Percentiles rank a stretch among this genome's conserved stretches.
Conservation (phyloP, 2,888 invertebrate genomes). For the Crocallis elinguaria region DNA sequence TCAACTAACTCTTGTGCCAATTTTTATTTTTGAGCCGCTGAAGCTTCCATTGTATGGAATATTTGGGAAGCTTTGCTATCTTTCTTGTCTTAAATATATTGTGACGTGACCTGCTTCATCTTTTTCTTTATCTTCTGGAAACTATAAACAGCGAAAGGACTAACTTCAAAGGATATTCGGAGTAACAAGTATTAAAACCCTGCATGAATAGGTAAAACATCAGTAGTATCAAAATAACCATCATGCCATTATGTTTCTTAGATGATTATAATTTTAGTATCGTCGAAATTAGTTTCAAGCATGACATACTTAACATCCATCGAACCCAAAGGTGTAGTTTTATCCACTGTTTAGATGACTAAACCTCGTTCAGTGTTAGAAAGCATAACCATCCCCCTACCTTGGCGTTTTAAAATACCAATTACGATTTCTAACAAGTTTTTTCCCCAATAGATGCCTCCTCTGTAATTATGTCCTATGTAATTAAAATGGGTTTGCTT, state of each 20-base stretch:
- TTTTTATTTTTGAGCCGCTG: constrained; percentile 34
- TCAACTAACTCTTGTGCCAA: constrained; percentile 43
- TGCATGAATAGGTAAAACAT: constrained; percentile 27
- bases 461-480: constrained; percentile 52
- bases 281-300: constrained; percentile 53
- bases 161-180: background rate
- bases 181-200: background rate
- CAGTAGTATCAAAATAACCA: constrained; percentile 28
- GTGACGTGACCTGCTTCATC: constrained; percentile 39
- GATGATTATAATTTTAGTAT: constrained; percentile 45
- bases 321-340: constrained; percentile 80
- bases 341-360: constrained; percentile 28
- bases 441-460: constrained; percentile 30
- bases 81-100: constrained; percentile 28
- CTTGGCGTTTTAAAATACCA: constrained; percentile 70
- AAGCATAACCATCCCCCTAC: constrained; percentile 71
- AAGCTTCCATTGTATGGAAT: constrained; percentile 44
- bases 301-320: constrained; percentile 49
- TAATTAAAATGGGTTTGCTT: constrained; percentile 79
- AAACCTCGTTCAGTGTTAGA: constrained; percentile 49
- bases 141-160: constrained; percentile 1
- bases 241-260: constrained; percentile 31
- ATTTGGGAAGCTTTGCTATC: constrained; percentile 43
- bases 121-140: constrained; percentile 21
- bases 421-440: constrained; percentile 56